Conservation (phyloP, 2,113 vertebrate genomes). For the Chaetops frenatus region DNA sequence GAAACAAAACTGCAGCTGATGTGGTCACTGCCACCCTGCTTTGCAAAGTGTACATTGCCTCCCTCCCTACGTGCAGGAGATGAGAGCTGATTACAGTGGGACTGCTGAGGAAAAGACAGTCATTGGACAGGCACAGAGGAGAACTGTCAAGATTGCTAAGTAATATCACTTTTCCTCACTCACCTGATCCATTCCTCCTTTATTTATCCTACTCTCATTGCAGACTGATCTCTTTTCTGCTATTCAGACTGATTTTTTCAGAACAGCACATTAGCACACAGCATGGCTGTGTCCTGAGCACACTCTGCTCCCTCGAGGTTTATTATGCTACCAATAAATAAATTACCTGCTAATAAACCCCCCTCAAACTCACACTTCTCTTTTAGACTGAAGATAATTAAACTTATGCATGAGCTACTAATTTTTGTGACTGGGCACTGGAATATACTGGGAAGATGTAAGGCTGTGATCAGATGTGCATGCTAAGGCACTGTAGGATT, state of each 20-base stretch:
- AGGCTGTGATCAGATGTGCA: background rate
- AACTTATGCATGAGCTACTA: background rate
- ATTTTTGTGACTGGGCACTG: background rate
- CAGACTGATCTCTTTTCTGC: background rate
- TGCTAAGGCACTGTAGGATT: background rate
- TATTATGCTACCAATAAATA: background rate
- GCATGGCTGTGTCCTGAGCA: background rate
- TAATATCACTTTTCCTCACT: background rate
- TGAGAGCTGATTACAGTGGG: accelerated
- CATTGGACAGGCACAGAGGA: background rate
- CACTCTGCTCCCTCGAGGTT: background rate
- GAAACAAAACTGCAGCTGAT: background rate
- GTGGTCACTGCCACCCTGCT: background rate
- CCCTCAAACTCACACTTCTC: background rate
- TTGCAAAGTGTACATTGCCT: background rate
- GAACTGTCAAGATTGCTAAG: no score
- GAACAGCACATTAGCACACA: background rate
- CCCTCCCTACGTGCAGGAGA: background rate
- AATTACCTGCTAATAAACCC: background rate
- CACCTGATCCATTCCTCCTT: background rate
- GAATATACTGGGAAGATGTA: background rate
- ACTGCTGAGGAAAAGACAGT: background rate
- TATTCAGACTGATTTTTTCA: background rate
- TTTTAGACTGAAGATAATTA: background rate
- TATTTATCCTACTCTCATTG: background rate